A percentile compares a stretch with the other conserved stretches of the same genome.
These are phyloP conservation scores for Conus ventricosus DNA, from an alignment of 1,140 invertebrate genomes.

Conservation along the genomic window DNA sequence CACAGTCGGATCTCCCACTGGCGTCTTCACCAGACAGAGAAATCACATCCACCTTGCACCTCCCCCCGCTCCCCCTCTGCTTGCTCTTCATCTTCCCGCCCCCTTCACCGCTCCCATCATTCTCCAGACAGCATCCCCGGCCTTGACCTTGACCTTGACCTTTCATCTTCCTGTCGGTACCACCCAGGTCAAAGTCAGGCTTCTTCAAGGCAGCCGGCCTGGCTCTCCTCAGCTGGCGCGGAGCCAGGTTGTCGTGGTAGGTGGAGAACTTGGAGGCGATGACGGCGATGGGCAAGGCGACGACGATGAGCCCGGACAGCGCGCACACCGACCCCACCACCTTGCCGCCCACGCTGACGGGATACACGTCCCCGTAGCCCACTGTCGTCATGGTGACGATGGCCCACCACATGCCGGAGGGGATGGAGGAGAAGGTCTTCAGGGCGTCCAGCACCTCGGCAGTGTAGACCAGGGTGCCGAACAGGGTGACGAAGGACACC, in stretches of 20 bases:
- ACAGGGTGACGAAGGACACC: slow-evolving; percentile 12
- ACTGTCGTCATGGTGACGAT: slow-evolving; percentile 95
- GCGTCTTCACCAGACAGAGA: too few relatives aligned
- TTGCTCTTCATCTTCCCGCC: too few relatives aligned
- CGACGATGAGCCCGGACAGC: slow-evolving; percentile 40
- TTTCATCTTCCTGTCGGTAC: too few relatives aligned
- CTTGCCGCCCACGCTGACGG: slow-evolving; percentile 62
- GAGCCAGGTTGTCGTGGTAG: background rate
- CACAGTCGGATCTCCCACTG: too few relatives aligned
- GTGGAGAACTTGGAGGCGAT: slow-evolving; percentile 46
- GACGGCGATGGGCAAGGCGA: slow-evolving; percentile 45
- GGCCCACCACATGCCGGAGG: slow-evolving; percentile 94
- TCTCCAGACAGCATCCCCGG: too few relatives aligned
- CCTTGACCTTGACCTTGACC: too few relatives aligned
- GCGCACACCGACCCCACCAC: slow-evolving; percentile 41
- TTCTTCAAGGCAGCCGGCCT: background rate
- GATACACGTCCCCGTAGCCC: slow-evolving; percentile 94
- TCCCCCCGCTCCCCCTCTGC: too few relatives aligned
- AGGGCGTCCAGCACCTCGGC: slow-evolving; percentile 53
- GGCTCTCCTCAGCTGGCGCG: background rate
- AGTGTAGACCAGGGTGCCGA: slow-evolving; percentile 37
- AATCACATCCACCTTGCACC: too few relatives aligned
- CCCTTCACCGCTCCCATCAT: too few relatives aligned
- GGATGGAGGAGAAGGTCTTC: slow-evolving; percentile 83
- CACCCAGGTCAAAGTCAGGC: too few relatives aligned